phyloP scores from a whole-genome alignment of 2,113 vertebrate species.

The Isurus oxyrinchus region DNA sequence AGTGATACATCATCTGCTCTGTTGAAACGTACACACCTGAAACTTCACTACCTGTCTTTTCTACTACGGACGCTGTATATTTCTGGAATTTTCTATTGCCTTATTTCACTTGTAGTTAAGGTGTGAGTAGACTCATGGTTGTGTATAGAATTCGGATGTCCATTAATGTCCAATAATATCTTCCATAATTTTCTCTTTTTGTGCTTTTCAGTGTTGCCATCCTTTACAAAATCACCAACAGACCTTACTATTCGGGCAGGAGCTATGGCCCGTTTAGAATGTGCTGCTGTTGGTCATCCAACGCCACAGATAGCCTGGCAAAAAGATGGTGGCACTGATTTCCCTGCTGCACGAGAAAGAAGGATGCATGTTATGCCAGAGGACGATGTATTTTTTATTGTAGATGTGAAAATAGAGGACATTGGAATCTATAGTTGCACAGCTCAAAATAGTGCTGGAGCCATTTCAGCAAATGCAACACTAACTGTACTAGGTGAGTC shows the following conservation, averaged over 20 bases:
- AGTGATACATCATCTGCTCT: neutral
- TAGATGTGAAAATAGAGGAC: constrained; percentile 85
- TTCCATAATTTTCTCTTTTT: constrained; percentile 31
- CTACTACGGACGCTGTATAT: neutral
- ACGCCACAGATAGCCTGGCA: constrained; percentile 95
- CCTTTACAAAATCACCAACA: constrained; percentile 90
- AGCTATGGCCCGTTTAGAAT: constrained; percentile 82
- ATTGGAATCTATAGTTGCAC: constrained; percentile 90
- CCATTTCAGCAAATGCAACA: constrained; percentile 84
- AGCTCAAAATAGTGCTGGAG: constrained; percentile 87
- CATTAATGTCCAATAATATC: too few species aligned
- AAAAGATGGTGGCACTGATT: constrained; percentile 91
- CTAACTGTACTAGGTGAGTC: constrained; percentile 83
- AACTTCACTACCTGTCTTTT: neutral
- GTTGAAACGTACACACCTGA: neutral
- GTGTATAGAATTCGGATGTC: neutral
- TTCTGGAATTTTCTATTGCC: neutral
- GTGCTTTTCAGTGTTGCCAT: constrained; percentile 73
- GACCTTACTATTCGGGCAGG: constrained; percentile 83
- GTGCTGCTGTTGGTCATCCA: constrained; percentile 80
- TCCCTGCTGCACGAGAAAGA: constrained; percentile 85
- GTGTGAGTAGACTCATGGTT: neutral
- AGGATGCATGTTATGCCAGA: constrained; percentile 98
- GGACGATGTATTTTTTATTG: constrained; percentile 94
- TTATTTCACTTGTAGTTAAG: neutral